A percentile compares a stretch with the other conserved stretches of the same genome.
phyloP scores from a whole-genome alignment of 2,888 invertebrate genomes.

The Myopa tessellatipennis region DNA sequence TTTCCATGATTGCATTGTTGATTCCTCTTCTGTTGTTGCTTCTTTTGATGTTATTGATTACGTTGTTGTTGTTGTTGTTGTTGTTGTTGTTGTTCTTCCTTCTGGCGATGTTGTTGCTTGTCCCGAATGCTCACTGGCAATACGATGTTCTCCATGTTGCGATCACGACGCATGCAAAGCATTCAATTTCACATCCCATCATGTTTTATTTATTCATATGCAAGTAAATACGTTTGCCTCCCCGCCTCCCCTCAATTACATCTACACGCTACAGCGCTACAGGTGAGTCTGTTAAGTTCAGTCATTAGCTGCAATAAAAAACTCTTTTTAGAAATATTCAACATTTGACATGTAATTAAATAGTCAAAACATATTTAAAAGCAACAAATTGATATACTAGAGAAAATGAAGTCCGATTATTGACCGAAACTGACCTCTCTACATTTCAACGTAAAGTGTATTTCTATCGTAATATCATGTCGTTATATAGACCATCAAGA shows the following conservation, averaged over 20 bases:
- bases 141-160: constrained; percentile 12
- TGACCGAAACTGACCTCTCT: too few relatives aligned
- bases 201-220: constrained; percentile 33
- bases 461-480: too few relatives aligned
- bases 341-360: too few relatives aligned
- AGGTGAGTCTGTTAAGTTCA: too few relatives aligned
- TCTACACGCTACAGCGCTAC: too few relatives aligned
- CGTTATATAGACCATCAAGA: too few relatives aligned
- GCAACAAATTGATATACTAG: too few relatives aligned
- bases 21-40: neutral
- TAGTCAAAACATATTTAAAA: too few relatives aligned
- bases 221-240: constrained; percentile 33
- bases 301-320: too few relatives aligned
- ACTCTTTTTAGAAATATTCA: too few relatives aligned
- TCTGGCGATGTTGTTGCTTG: constrained; percentile 19
- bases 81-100: constrained; percentile 14
- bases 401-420: too few relatives aligned
- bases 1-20: constrained; percentile 8
- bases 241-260: neutral
- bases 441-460: too few relatives aligned
- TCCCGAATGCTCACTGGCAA: neutral
- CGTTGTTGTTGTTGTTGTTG: neutral
- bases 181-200: constrained; percentile 29
- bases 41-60: neutral
- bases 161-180: constrained; percentile 26